These are phyloP conservation scores for Apodemia mormo DNA, from an alignment of 2,888 invertebrate genomes.

Conservation along the genomic window DNA sequence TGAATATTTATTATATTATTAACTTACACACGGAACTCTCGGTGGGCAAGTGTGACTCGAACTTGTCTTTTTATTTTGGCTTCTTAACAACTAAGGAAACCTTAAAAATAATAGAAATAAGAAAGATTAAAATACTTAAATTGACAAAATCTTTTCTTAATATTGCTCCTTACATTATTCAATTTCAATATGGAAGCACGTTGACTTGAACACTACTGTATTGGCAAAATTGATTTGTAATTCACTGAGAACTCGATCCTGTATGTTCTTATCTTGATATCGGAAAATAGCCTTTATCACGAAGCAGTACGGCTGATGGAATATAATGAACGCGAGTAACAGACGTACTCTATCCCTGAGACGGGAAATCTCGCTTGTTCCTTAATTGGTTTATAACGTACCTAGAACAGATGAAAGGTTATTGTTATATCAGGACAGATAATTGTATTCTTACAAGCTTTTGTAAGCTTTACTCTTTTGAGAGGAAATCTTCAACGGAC, in stretches of 20 bases:
- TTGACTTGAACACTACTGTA: conserved; percentile 3
- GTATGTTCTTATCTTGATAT: neutral
- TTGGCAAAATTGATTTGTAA: conserved; percentile 3
- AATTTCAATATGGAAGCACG: neutral
- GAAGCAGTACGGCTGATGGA: neutral
- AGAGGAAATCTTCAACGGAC: too few species aligned
- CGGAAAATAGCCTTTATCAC: neutral
- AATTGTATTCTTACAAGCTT: too few species aligned
- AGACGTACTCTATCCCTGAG: neutral
- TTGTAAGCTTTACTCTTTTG: too few species aligned
- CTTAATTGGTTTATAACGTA: conserved; percentile 4
- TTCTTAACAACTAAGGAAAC: too few species aligned
- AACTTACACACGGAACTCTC: too few species aligned
- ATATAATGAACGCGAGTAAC: neutral
- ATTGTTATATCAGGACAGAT: neutral
- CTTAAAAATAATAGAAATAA: too few species aligned
- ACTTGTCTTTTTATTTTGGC: too few species aligned
- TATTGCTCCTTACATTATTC: neutral
- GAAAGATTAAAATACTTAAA: too few species aligned
- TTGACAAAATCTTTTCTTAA: neutral
- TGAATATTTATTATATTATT: too few species aligned
- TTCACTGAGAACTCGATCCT: neutral
- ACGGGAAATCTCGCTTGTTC: neutral
- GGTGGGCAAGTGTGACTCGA: too few species aligned
- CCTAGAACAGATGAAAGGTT: neutral